Conservation (phyloP, 2,113 vertebrate species). For the Mus musculus region GRCm39 chr8:109881001-109881500, state of each 20-base stretch:
- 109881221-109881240: not conserved
- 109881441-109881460: not conserved
- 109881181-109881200: not conserved
- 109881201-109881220: not conserved
- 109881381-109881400: no score
- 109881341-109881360: no score
- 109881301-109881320: no score
- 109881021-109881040: slow-evolving; percentile 46
- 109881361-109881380: no score
- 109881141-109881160: not conserved
- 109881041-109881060: not conserved
- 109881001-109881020: not conserved
- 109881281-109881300: no score
- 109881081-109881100: slow-evolving; percentile 26
- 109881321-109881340: no score
- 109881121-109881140: not conserved
- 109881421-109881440: not conserved
- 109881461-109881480: not conserved
- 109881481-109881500: not conserved
- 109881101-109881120: not conserved
- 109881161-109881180: not conserved
- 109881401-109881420: not conserved
- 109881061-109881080: not conserved
- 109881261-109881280: no score
- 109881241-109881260: not conserved